These are phyloP conservation scores for Callipepla squamata DNA, from an alignment of 2,113 vertebrate species.

Conservation along the genomic window DNA sequence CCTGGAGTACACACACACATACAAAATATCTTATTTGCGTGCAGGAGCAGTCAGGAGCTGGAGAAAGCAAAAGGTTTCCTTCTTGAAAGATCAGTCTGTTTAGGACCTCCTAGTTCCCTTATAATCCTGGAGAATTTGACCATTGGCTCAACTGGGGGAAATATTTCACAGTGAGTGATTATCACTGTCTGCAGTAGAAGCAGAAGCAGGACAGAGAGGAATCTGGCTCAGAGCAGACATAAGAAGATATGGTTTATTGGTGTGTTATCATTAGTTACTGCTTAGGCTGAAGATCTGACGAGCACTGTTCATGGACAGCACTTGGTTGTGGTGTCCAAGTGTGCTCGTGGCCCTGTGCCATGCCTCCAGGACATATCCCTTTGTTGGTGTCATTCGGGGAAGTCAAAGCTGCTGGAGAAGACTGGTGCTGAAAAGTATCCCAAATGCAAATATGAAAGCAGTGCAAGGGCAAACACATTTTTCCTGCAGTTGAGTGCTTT, in stretches of 20 bases:
- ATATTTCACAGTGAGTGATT: conserved; percentile 6
- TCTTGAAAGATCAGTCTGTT: conserved; percentile 33
- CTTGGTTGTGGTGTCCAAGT: background rate
- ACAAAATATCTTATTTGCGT: conserved; percentile 47
- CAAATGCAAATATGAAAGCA: background rate
- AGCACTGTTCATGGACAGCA: background rate
- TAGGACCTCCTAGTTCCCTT: background rate
- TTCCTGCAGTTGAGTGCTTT: conserved; percentile 2
- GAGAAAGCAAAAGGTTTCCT: conserved; percentile 5
- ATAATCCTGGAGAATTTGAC: background rate
- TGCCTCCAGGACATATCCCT: background rate
- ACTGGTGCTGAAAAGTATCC: background rate
- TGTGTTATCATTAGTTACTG: background rate
- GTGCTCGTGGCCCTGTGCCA: background rate
- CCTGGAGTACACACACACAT: conserved; percentile 20
- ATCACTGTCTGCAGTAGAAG: background rate
- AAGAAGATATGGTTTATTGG: conserved; percentile 24
- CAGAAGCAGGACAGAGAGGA: background rate
- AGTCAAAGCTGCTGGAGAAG: background rate
- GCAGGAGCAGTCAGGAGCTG: conserved; percentile 12
- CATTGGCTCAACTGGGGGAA: background rate
- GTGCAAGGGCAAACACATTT: background rate
- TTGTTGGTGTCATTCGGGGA: background rate
- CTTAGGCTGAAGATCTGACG: background rate
- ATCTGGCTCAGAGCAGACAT: background rate